Percentiles rank a stretch among this genome's conserved stretches.
These are phyloP conservation scores for Plestiodon gilberti DNA, from an alignment of 2,113 vertebrate genomes.

Conservation along the genomic window DNA sequence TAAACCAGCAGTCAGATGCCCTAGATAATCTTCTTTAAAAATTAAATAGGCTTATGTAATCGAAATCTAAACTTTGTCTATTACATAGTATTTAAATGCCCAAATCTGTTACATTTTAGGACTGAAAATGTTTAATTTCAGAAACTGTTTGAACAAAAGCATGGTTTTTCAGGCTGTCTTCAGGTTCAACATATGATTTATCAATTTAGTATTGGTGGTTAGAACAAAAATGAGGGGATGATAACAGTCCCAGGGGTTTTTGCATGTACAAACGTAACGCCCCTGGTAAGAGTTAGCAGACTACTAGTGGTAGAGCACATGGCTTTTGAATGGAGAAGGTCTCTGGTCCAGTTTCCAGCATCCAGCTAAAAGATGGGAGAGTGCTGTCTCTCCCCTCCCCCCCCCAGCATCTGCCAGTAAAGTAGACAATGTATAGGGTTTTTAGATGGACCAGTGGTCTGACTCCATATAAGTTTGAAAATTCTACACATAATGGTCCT, in stretches of 20 bases:
- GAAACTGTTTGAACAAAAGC: background rate
- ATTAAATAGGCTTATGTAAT: slow-evolving; percentile 30
- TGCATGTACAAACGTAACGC: background rate
- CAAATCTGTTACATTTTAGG: background rate
- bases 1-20: slow-evolving; percentile 2
- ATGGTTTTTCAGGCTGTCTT: background rate
- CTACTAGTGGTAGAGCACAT: background rate
- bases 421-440: no score
- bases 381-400: background rate
- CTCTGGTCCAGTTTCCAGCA: background rate
- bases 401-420: background rate
- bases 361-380: background rate
- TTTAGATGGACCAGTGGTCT: no score
- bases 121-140: background rate
- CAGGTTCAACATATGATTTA: background rate
- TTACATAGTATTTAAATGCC: background rate
- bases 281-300: background rate
- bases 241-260: background rate
- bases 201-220: background rate
- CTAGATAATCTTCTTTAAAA: slow-evolving; percentile 39
- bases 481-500: background rate
- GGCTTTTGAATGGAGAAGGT: background rate
- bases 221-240: background rate
- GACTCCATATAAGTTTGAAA: background rate
- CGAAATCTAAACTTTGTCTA: slow-evolving; percentile 14